phyloP scores from a whole-genome alignment of 2,888 invertebrate genomes.

The Drosophila birchii region DNA sequence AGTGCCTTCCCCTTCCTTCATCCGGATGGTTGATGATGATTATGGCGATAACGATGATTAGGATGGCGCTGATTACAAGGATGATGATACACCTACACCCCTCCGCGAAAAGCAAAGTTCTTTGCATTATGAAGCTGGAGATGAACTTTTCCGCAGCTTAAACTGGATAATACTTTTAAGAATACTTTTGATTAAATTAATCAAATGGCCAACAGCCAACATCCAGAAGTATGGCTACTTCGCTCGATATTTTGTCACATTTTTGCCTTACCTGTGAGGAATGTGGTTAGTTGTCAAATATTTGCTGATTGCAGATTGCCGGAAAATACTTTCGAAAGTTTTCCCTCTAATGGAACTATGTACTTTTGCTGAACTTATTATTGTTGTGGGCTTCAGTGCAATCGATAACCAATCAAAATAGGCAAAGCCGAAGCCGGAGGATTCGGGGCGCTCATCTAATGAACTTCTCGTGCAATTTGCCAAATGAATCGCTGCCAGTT shows the following conservation, averaged over 20 bases:
- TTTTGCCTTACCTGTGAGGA: constrained; percentile 5
- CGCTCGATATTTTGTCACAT: neutral
- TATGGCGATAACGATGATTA: constrained; percentile 34
- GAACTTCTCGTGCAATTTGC: constrained; percentile 64
- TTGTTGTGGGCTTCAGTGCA: constrained; percentile 17
- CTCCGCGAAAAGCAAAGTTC: constrained; percentile 38
- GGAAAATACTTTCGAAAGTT: neutral
- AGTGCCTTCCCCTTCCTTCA: constrained; percentile 22
- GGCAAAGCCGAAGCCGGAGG: neutral
- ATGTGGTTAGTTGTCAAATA: neutral
- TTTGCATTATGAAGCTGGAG: constrained; percentile 60
- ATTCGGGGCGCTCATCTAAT: constrained; percentile 44
- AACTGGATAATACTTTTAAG: constrained; percentile 58
- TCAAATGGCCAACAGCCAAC: constrained; percentile 33
- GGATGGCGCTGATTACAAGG: constrained; percentile 23
- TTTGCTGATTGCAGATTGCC: neutral
- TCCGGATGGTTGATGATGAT: constrained; percentile 23
- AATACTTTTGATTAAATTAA: constrained; percentile 72
- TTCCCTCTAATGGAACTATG: neutral
- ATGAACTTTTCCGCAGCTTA: constrained; percentile 48
- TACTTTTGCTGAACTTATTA: neutral
- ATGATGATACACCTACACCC: constrained; percentile 5
- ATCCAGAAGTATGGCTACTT: constrained; percentile 7
- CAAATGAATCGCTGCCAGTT: constrained; percentile 62
- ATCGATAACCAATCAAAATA: constrained; percentile 33